Base-by-base conservation (phyloP, 1,140 invertebrate genomes). In the Drosophila littoralis region DNA sequence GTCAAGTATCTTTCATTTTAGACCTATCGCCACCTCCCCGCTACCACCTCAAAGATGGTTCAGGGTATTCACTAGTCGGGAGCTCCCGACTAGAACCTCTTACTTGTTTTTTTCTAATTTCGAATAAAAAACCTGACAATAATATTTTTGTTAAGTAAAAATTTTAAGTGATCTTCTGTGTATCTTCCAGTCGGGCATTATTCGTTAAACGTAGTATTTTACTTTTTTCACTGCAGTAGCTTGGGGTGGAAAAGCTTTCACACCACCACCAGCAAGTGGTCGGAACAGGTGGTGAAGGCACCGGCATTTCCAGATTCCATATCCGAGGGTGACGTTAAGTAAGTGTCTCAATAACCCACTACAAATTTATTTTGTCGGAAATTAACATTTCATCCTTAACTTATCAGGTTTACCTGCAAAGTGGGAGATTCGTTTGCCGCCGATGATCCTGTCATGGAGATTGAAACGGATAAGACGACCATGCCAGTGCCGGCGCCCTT, bases 391-490 rank as follows among this genome's bases (percentile, higher is more conserved):
- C 12, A 13, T n/a, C 13, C 1, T 36, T 36, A 1, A 5, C 7
- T 8, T 15, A 8, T 10, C 63, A 94, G 95, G 91, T 94, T 95
- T 92, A 94, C 95, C 52, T 95, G 95, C 72, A 96, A 96, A 92
- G 95, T 97, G 60, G 99, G 99, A 0, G 98, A 99, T 91, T 94
- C 95, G 59, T 98, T 99, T 0, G 94, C 94, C 46, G 97, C 96
- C 79, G 99, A 99, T 94, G 98, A 99, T 86, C 95, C 99, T 0
- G 95, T 99, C 13, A 96, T 97, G 90, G 98, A 99, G 94, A 98
- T 99, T 76, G 99, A 99, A 95, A 99, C 99, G 32, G 99, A 99
- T 93, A 99, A 99, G 95, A 99, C 98, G 7, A 96, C 98, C 6
- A 96, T 99, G 69, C 96, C 97, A 33, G 97, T 99, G 13, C 97